phyloP scores from a whole-genome alignment of 2,797 vertebrate genomes.

The Acanthurus leucopareius region DNA sequence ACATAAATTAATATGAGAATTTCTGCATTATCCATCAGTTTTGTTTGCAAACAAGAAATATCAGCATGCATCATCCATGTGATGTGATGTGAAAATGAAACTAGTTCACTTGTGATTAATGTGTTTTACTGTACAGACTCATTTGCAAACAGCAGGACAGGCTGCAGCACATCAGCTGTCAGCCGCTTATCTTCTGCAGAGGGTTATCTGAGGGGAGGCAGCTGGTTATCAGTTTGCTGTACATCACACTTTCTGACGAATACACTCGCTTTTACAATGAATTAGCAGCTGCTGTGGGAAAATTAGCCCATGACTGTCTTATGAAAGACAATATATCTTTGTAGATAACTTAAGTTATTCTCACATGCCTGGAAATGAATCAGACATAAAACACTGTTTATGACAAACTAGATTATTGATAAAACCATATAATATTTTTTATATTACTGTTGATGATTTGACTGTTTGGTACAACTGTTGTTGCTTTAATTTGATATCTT shows the following conservation, averaged over 20 bases:
- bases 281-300: conserved; percentile 45
- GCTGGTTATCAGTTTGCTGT: conserved; percentile 71
- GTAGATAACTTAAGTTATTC: neutral
- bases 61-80: neutral
- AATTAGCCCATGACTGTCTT: conserved; percentile 25
- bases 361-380: conserved; percentile 25
- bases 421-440: neutral
- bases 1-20: neutral
- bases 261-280: conserved; percentile 33
- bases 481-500: neutral
- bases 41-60: conserved; percentile 16
- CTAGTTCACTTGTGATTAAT: neutral
- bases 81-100: neutral
- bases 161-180: conserved; percentile 1
- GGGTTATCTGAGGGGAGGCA: conserved; percentile 63
- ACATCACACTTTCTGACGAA: conserved; percentile 46
- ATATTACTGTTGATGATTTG: neutral
- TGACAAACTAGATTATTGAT: neutral
- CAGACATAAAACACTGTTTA: neutral
- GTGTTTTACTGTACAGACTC: neutral
- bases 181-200: conserved; percentile 32
- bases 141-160: neutral
- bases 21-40: conserved; percentile 29
- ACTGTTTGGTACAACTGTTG: neutral
- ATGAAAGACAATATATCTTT: conserved; percentile 10